Conservation (phyloP, 2,888 invertebrate genomes). For the Polymixis lichenea region DNA sequence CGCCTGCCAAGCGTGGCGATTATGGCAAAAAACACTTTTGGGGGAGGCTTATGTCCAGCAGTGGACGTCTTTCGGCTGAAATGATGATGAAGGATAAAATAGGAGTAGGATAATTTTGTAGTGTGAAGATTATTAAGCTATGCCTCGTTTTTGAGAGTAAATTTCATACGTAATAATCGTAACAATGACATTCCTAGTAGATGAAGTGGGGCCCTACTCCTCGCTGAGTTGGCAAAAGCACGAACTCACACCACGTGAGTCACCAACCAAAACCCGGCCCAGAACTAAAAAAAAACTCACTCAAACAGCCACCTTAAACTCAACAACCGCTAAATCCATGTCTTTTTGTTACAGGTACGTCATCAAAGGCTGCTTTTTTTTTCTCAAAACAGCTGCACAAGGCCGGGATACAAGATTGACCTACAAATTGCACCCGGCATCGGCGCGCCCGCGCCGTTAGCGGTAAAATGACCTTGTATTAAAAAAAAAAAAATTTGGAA, state of each 20-base stretch:
- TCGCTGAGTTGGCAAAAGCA: too few relatives aligned
- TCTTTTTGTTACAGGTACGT: slow-evolving; percentile 74
- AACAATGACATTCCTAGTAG: too few relatives aligned
- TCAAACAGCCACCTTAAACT: not conserved
- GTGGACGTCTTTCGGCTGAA: too few relatives aligned
- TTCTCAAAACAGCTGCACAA: slow-evolving; percentile 58
- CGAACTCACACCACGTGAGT: not conserved
- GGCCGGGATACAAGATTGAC: slow-evolving; percentile 60
- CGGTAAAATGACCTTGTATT: slow-evolving; percentile 65
- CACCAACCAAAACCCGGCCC: not conserved
- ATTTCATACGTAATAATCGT: too few relatives aligned
- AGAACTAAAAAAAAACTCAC: not conserved
- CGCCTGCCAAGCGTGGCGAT: too few relatives aligned
- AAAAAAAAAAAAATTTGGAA: slow-evolving; percentile 53
- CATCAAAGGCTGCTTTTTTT: slow-evolving; percentile 48
- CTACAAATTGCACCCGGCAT: slow-evolving; percentile 63
- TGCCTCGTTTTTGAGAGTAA: too few relatives aligned
- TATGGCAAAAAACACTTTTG: too few relatives aligned
- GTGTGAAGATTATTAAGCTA: too few relatives aligned
- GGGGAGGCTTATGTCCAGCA: too few relatives aligned
- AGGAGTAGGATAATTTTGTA: too few relatives aligned
- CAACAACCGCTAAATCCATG: slow-evolving; percentile 22
- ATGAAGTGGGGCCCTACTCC: not conserved
- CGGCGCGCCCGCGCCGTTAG: too few relatives aligned
- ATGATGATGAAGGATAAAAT: too few relatives aligned